phyloP scores from a whole-genome alignment of 2,888 invertebrate genomes.

The Lordiphosa fenestrarum region DNA sequence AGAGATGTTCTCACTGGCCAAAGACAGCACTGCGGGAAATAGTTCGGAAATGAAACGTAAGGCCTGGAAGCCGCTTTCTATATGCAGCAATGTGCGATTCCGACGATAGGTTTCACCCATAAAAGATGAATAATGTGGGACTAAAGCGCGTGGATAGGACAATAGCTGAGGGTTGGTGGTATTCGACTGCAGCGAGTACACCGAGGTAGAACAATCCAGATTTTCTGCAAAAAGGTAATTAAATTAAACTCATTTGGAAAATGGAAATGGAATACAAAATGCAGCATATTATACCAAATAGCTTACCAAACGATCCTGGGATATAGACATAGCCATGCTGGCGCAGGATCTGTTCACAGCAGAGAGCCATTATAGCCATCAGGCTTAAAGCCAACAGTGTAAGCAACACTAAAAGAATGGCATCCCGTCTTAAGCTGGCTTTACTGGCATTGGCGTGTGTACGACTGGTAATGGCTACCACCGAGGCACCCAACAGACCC shows the following conservation, averaged over 20 bases:
- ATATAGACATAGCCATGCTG: constrained; percentile 88
- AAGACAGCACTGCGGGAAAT: constrained; percentile 91
- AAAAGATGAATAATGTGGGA: constrained; percentile 78
- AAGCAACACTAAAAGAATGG: constrained; percentile 85
- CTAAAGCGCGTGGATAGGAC: constrained; percentile 80
- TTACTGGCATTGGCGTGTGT: constrained; percentile 65
- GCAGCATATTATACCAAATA: no score
- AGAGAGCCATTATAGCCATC: constrained; percentile 90
- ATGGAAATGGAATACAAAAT: no score
- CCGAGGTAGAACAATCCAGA: constrained; percentile 86
- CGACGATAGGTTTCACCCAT: constrained; percentile 78
- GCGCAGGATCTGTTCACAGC: constrained; percentile 89
- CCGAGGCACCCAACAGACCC: constrained; percentile 85
- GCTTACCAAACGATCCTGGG: constrained; percentile 91
- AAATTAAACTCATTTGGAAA: accelerated
- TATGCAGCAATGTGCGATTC: constrained; percentile 69
- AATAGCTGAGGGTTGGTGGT: constrained; percentile 83
- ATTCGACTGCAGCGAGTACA: constrained; percentile 84
- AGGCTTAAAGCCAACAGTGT: constrained; percentile 88
- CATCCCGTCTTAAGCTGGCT: constrained; percentile 82
- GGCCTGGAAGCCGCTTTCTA: constrained; percentile 90
- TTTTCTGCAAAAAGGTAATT: constrained; percentile 82
- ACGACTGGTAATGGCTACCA: constrained; percentile 78
- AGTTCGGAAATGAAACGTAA: constrained; percentile 92
- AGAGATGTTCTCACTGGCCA: constrained; percentile 87